Base-by-base conservation (phyloP, 2,888 invertebrate species). In the Leucophenga montana region DNA sequence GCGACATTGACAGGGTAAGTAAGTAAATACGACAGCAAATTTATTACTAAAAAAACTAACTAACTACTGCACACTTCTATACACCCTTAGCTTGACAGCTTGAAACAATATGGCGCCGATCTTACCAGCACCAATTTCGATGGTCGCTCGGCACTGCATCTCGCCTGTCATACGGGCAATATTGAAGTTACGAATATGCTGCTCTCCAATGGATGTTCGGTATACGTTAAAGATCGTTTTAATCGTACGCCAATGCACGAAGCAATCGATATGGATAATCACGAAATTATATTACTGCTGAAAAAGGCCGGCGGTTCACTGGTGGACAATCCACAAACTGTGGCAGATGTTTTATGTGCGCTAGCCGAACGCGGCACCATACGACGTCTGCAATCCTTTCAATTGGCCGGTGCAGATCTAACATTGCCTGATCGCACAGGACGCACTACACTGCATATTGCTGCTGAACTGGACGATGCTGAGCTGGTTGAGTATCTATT, bases 81-180 rank as follows among this genome's bases (percentile, higher is more conserved):
- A 9, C 65, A 16, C 31, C 54, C 50, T 6, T 46, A 85, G 85
- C 78, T 85, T 13, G 81, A 81, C 46, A 84, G 79, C n/a, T 75
- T 88, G 1, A 85, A 85, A 67, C 66, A 81, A 8, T 91, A 91
- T 88, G 95, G 95, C 0, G 95, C 94, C 0, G 92, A 95, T 83
- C 90, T 96, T 4, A 93, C 94, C 31, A 91, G 91, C 0, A 90
- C 91, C 6, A 94, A 95, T 84, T 92, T 92, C n/a, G 95, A 95
- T 85, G 91, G 92, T 11, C 91, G 94, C 71, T 95, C 95, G 0
- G 92, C 95, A 0, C 89, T 97, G 0, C 97, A 97, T 81, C 91
- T 95, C 70, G 95, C 97, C 0, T 93, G 94, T 39, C 89, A 92
- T 62, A 91, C 92, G 74, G 95, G 95, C 0, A 92, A 94, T 71